phyloP scores from a whole-genome alignment of 2,888 invertebrate species.

The Apomyelois bistriatella region DNA sequence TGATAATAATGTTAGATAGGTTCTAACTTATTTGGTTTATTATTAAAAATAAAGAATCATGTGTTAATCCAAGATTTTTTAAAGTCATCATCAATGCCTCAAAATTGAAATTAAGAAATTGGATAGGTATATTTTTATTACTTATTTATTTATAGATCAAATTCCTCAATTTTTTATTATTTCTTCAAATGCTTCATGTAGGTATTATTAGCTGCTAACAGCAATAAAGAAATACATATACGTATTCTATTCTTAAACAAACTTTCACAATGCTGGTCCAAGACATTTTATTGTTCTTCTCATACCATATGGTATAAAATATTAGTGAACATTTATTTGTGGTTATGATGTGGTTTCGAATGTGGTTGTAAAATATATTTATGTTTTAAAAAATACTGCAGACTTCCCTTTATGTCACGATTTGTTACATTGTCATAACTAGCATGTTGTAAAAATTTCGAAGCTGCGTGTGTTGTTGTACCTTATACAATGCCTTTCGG shows the following conservation, averaged over 20 bases:
- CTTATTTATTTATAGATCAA: too few species aligned
- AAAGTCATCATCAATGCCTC: too few species aligned
- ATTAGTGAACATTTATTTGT: constrained; percentile 1
- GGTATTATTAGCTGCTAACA: too few species aligned
- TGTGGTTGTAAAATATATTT: background rate
- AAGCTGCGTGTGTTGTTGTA: background rate
- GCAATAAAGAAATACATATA: background rate
- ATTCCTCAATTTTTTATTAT: too few species aligned
- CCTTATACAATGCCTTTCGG: background rate
- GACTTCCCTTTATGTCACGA: background rate
- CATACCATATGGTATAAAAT: background rate
- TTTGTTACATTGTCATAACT: constrained; percentile 6
- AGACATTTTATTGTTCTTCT: background rate
- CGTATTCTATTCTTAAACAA: background rate
- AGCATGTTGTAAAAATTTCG: background rate
- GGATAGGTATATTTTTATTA: too few species aligned
- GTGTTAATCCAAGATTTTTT: too few species aligned
- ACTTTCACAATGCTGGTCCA: too few species aligned
- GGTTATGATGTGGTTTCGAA: background rate
- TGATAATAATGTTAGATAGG: too few species aligned
- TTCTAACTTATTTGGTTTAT: too few species aligned
- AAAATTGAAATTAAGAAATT: too few species aligned
- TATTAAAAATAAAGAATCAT: too few species aligned
- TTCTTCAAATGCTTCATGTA: too few species aligned
- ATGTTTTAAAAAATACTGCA: background rate